Evolutionary conservation across 2,113 vertebrate genomes (phyloP).

Genomic region (Tetraodon nigroviridis): DNA sequence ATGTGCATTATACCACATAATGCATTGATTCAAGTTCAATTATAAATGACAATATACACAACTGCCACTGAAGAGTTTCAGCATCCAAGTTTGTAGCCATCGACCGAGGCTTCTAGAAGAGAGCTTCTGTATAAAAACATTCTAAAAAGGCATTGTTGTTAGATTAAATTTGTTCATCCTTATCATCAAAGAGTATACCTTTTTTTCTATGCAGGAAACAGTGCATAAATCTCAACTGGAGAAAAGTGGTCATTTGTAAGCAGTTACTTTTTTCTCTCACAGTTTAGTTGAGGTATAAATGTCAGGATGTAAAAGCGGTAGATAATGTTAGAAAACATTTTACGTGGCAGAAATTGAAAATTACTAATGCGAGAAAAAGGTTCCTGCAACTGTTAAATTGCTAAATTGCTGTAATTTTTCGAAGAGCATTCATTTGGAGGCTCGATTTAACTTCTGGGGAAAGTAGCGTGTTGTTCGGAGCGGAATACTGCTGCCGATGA

Average conservation of each 20-base stretch:
- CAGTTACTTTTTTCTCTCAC: constrained; percentile 1
- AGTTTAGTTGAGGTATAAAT: background rate
- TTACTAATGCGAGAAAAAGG: constrained; percentile 7
- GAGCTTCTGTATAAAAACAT: too few relatives aligned
- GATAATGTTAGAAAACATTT: background rate
- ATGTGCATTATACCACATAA: too few relatives aligned
- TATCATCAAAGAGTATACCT: too few relatives aligned
- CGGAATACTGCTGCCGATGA: constrained; percentile 22
- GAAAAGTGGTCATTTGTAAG: background rate
- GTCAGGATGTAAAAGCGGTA: background rate
- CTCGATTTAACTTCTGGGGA: constrained; percentile 23
- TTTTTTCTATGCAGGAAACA: background rate
- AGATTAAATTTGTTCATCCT: too few relatives aligned
- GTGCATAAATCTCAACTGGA: background rate
- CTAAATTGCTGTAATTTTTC: constrained; percentile 50
- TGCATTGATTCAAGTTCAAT: too few relatives aligned
- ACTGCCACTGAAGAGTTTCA: too few relatives aligned
- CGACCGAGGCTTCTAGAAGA: too few relatives aligned
- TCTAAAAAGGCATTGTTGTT: too few relatives aligned
- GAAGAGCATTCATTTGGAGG: constrained; percentile 35
- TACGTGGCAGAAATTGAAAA: constrained; percentile 25
- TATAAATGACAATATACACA: too few relatives aligned
- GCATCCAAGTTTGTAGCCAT: too few relatives aligned
- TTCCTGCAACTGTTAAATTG: constrained; percentile 26
- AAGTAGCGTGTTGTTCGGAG: constrained; percentile 18